Evolutionary conservation across 2,797 vertebrate species (phyloP).

Genomic region (Helostoma temminkii): DNA sequence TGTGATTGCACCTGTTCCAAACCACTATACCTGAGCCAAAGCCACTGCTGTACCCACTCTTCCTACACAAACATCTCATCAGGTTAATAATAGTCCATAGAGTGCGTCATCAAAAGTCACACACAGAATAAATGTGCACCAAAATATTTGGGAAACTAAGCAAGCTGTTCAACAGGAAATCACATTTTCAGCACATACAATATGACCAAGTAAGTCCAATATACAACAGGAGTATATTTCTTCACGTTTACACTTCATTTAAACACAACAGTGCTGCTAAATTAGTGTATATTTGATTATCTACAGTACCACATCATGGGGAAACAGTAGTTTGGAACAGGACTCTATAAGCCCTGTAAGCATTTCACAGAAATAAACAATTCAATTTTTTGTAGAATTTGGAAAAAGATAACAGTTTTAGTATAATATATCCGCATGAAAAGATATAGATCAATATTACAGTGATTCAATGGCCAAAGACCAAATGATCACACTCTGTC

Average conservation of each 20-base stretch:
- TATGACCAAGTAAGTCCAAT: too few species aligned
- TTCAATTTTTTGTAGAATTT: not conserved
- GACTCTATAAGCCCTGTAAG: not conserved
- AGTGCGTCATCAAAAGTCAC: constrained; percentile 2
- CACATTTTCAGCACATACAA: not conserved
- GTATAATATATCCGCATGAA: not conserved
- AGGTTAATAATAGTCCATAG: not conserved
- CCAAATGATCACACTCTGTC: constrained; percentile 28
- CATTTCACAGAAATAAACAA: not conserved
- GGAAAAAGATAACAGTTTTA: constrained; percentile 4
- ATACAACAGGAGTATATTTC: too few species aligned
- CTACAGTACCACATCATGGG: not conserved
- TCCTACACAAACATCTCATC: not conserved
- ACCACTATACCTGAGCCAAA: constrained; percentile 8
- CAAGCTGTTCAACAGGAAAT: not conserved
- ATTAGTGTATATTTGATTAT: constrained; percentile 6
- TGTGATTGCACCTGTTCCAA: not conserved
- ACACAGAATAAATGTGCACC: not conserved
- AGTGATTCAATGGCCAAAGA: constrained; percentile 15
- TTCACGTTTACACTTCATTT: not conserved
- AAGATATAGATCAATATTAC: constrained; percentile 18
- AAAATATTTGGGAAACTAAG: not conserved
- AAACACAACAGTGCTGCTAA: not conserved
- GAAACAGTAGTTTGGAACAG: constrained; percentile 3
- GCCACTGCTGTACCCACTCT: not conserved